Evolutionary conservation across 1,140 invertebrate species (phyloP), one percentile per base, ranked within the genome.

Genomic region (Wiebesia pumilae): DNA sequence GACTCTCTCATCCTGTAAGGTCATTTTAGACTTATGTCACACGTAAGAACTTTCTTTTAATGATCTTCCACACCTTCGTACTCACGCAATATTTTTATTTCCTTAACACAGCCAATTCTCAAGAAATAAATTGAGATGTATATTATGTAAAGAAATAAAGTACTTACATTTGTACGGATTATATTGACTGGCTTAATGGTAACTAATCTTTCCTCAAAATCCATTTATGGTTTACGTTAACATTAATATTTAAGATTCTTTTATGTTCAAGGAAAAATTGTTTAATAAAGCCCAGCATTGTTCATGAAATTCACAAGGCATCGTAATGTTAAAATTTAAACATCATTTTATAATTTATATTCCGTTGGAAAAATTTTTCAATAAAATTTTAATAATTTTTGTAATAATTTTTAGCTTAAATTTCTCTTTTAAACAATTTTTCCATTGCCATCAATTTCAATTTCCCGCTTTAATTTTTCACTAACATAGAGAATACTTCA

Each of bases 121-220:
- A 82, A 83, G 16, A 6, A 30, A 67, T 30, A 30, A n/a, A n/a
- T 51, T 80, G 35, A 75, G 51, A 84, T 87, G 82, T 87, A 81
- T 77, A 81, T 65, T 87, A n/a, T 84, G 82, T 87, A 84, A 81
- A 87, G n/a, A 87, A 84, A 87, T 87, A 87, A 87, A 84, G 86
- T 84, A 81, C 78, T 84, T 38, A 81, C 51, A 62, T 84, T 87
- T 81, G 33, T 81, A 67, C 58, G 16, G 38, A 69, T 78, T 51
- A 77, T 14, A 77, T 78, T 67, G 19, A 78, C 73, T 83, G 54
- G 10, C 12, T 69, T 77, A 33, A 33, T 83, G 30, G 40, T 82
- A 38, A 86, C 71, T 86, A 86, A 86, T 78, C 33, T 77, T 77
- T 77, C 67, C 84, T 84, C 58, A 7, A 30, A 65, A 84, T 84